Evolutionary conservation across 2,113 vertebrate genomes (phyloP).

Genomic region (Indri indri): DNA sequence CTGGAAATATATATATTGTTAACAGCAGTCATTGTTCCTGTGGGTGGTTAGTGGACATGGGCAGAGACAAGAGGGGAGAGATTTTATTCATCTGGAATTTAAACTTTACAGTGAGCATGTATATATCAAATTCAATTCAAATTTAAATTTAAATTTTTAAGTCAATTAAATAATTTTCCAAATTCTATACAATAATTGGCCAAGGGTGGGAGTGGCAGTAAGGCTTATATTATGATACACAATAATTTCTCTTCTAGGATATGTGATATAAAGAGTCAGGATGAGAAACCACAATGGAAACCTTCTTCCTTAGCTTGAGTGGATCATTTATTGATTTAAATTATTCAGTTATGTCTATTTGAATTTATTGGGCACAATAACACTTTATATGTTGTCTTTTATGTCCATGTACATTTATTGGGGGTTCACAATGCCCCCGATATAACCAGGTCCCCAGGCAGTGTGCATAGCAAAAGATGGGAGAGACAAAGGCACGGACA

Average conservation of each 20-base stretch:
- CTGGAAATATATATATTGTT: neutral
- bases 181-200: neutral
- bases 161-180: neutral
- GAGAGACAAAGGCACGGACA: no score
- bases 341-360: neutral
- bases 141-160: neutral
- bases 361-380: neutral
- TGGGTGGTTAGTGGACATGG: neutral
- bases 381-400: neutral
- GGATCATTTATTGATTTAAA: neutral
- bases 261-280: neutral
- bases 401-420: neutral
- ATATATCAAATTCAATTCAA: neutral
- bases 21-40: neutral
- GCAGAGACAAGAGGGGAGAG: neutral
- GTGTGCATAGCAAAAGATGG: no score
- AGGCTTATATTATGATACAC: neutral
- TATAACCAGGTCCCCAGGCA: no score
- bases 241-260: neutral
- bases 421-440: no score
- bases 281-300: neutral
- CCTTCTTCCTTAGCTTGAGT: neutral
- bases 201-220: neutral
- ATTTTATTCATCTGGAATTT: neutral
- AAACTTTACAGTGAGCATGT: neutral